Evolutionary conservation across 2,113 vertebrate species (phyloP).

Genomic region (Upupa epops): DNA sequence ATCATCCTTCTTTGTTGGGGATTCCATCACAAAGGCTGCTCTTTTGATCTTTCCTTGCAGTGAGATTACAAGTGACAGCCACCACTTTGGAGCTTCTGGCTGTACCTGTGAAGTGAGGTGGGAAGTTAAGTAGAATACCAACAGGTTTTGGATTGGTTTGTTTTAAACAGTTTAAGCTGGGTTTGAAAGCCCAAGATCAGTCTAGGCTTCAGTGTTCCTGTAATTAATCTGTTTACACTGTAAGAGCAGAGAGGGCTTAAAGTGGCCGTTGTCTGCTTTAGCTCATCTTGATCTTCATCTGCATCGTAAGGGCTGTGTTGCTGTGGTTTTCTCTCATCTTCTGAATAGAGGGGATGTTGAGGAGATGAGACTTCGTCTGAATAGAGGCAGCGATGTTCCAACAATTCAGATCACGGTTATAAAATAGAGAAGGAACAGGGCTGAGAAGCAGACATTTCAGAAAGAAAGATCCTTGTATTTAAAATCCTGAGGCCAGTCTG

Average conservation of each 20-base stretch:
- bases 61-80: not conserved
- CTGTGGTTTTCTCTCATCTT: conserved; percentile 5
- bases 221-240: not conserved
- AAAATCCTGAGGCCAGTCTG: not conserved
- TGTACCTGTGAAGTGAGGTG: not conserved
- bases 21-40: not conserved
- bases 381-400: not conserved
- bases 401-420: not conserved
- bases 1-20: not conserved
- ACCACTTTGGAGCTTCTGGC: not conserved
- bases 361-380: not conserved
- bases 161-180: not conserved
- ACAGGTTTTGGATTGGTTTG: not conserved
- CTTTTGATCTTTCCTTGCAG: not conserved
- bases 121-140: not conserved
- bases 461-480: not conserved
- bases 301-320: not conserved
- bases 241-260: not conserved
- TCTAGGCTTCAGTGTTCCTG: not conserved
- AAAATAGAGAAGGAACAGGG: not conserved
- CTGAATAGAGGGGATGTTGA: not conserved
- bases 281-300: not conserved
- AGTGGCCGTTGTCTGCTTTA: not conserved
- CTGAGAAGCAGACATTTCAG: conserved; percentile 1
- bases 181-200: not conserved